phyloP scores from a whole-genome alignment of 2,888 invertebrate species.

The Hirtodrosophila duncani region DNA sequence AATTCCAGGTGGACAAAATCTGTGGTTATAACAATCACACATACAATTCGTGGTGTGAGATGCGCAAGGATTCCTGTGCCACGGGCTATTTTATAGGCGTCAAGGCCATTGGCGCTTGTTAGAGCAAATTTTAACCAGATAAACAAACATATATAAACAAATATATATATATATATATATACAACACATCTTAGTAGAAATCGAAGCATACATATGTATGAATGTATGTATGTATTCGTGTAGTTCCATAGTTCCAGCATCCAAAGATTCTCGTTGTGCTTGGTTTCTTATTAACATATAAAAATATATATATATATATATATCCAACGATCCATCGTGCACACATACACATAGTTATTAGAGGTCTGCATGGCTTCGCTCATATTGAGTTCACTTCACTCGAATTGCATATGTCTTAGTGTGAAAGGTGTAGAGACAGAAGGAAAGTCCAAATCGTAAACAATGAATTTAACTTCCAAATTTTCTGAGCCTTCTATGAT shows the following conservation, averaged over 20 bases:
- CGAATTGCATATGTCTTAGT: too few species aligned
- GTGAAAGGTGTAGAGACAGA: too few species aligned
- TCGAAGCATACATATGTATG: constrained; percentile 7
- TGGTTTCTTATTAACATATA: constrained; percentile 40
- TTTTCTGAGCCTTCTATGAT: too few species aligned
- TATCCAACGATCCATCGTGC: constrained; percentile 22
- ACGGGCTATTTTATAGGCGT: constrained; percentile 86
- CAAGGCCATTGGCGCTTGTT: constrained; percentile 83
- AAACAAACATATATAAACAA: constrained; percentile 1
- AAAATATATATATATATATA: constrained; percentile 10
- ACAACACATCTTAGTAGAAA: constrained; percentile 30
- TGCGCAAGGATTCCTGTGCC: constrained; percentile 87
- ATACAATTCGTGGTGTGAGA: constrained; percentile 88
- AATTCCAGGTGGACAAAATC: constrained; percentile 79
- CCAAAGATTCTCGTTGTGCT: constrained; percentile 67
- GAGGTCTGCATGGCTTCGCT: too few species aligned
- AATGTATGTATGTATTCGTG: constrained; percentile 21
- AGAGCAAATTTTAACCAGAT: constrained; percentile 27
- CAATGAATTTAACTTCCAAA: too few species aligned
- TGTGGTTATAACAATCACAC: constrained; percentile 87
- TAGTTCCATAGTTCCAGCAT: constrained; percentile 61
- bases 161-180: constrained; percentile 35
- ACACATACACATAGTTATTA: constrained; percentile 34
- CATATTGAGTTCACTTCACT: too few species aligned
- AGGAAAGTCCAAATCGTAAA: too few species aligned